These are phyloP conservation scores for Eumaeus atala DNA, from an alignment of 1,140 invertebrate genomes.

Conservation along the genomic window DNA sequence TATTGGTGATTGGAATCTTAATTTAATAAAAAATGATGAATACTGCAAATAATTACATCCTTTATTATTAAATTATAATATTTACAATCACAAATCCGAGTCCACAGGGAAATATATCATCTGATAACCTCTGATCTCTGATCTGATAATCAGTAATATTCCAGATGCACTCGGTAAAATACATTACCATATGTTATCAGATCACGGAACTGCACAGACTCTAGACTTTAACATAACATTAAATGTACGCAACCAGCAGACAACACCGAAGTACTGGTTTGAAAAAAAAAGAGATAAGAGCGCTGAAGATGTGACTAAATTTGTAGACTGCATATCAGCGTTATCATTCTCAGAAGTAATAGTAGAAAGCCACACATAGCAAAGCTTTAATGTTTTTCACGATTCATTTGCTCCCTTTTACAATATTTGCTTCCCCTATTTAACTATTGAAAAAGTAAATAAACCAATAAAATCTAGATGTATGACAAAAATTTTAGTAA, in stretches of 20 bases:
- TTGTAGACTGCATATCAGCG: slow-evolving; percentile 7
- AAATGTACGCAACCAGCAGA: not conserved
- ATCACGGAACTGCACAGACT: too few species aligned
- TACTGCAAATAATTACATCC: too few species aligned
- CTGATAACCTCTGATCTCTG: too few species aligned
- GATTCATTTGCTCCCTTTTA: slow-evolving; percentile 5
- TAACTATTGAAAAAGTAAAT: slow-evolving; percentile 4
- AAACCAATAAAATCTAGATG: too few species aligned
- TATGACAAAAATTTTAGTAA: too few species aligned
- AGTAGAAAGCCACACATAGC: slow-evolving; percentile 1
- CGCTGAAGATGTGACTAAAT: slow-evolving; percentile 2
- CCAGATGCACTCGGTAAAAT: too few species aligned
- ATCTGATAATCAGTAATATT: too few species aligned
- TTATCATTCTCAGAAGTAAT: slow-evolving; percentile 9
- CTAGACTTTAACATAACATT: not conserved
- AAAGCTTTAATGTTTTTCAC: slow-evolving; percentile 12
- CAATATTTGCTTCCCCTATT: slow-evolving; percentile 13
- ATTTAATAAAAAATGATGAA: not conserved
- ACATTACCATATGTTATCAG: too few species aligned
- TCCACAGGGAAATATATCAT: too few species aligned
- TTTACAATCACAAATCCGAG: too few species aligned
- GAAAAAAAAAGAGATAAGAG: slow-evolving; percentile 7
- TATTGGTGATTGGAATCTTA: not conserved
- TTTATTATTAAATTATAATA: too few species aligned
- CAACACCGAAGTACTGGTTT: not conserved